A percentile compares a stretch with the other conserved stretches of the same genome.
Evolutionary conservation across 2,888 invertebrate genomes (phyloP).

Genomic region (Dorcus hopei): DNA sequence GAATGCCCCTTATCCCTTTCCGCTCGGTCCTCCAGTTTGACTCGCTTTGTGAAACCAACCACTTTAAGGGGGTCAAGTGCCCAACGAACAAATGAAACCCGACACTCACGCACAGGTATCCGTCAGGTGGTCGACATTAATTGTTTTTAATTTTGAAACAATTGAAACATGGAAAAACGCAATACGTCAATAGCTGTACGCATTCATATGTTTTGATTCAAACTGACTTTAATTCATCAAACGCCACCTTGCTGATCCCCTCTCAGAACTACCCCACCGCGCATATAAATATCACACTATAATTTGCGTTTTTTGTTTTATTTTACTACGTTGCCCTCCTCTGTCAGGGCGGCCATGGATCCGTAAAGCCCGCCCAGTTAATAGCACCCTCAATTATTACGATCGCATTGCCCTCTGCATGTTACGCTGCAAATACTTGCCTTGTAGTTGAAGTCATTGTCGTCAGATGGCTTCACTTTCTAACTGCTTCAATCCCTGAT

Average conservation of each 20-base stretch:
- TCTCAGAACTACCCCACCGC: conserved; percentile 45
- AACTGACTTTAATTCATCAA: conserved; percentile 51
- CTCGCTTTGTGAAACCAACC: conserved; percentile 8
- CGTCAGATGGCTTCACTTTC: conserved; percentile 17
- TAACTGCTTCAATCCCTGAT: neutral
- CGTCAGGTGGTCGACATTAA: conserved; percentile 21
- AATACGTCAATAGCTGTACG: conserved; percentile 35
- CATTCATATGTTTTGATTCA: conserved; percentile 52
- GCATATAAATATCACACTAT: conserved; percentile 34
- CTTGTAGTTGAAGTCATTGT: conserved; percentile 2
- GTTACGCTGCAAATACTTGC: conserved; percentile 10
- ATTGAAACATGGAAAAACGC: conserved; percentile 4
- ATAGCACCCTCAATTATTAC: conserved; percentile 50
- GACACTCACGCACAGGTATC: conserved; percentile 27
- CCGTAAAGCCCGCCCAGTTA: conserved; percentile 53
- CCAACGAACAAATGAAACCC: conserved; percentile 4
- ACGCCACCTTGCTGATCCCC: conserved; percentile 46
- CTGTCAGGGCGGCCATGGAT: conserved; percentile 52
- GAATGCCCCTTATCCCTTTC: conserved; percentile 50
- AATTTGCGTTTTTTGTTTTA: conserved; percentile 50
- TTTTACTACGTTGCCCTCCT: conserved; percentile 48
- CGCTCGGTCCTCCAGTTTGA: conserved; percentile 48
- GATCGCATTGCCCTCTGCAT: conserved; percentile 35
- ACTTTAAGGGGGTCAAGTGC: conserved; percentile 6
- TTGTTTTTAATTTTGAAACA: neutral